Percentiles rank a stretch among this genome's conserved stretches.
Conservation (phyloP, 2,888 invertebrate genomes). For the Andrena chrysosceles region DNA sequence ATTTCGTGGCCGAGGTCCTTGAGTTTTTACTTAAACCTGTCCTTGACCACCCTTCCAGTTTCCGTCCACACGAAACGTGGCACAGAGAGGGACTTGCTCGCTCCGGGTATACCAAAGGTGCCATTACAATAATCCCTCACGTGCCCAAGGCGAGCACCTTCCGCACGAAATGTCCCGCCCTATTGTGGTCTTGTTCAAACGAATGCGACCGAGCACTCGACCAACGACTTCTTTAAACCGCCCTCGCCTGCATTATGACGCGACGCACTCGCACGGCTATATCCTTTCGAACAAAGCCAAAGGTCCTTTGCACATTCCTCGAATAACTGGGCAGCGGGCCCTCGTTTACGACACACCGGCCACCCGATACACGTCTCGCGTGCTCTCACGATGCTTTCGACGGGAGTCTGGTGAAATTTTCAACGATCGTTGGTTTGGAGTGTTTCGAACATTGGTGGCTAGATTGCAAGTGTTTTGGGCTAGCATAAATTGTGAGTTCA, state of each 20-base stretch:
- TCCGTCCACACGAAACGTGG: conserved; percentile 5
- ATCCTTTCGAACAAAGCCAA: conserved; percentile 59
- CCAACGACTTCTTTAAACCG: conserved; percentile 47
- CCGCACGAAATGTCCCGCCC: conserved; percentile 8
- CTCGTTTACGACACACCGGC: conserved; percentile 24
- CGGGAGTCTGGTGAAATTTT: neutral
- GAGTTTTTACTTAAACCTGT: conserved; percentile 20
- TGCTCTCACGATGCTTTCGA: neutral
- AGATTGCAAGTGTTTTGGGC: too few relatives aligned
- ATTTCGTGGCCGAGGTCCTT: neutral
- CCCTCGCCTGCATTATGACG: conserved; percentile 36
- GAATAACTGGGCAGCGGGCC: conserved; percentile 50
- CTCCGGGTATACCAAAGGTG: conserved; percentile 5
- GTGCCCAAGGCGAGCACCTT: conserved; percentile 20
- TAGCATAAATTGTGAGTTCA: too few relatives aligned
- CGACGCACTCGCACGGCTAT: conserved; percentile 46
- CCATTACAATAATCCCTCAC: conserved; percentile 53
- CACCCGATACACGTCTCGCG: conserved; percentile 52
- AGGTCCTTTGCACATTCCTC: conserved; percentile 56
- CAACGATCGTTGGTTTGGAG: neutral
- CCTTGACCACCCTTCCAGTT: conserved; percentile 33
- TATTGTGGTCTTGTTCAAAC: conserved; percentile 23
- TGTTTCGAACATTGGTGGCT: too few relatives aligned
- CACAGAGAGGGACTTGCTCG: conserved; percentile 8
- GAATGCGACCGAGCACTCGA: conserved; percentile 18